Conservation (phyloP, 2,888 invertebrate genomes). For the Cinara cedri region DNA sequence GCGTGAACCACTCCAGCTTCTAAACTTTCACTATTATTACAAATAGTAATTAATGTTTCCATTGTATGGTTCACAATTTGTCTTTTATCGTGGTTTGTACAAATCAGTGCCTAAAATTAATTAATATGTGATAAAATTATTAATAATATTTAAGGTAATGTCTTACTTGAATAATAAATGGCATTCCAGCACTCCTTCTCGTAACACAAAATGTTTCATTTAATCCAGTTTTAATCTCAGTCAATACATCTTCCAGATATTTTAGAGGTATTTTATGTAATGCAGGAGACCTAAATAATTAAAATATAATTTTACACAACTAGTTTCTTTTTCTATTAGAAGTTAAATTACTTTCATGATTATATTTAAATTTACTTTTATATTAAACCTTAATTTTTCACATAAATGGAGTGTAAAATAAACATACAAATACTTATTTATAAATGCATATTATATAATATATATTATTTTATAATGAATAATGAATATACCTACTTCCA, state of each 20-base stretch:
- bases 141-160: not conserved
- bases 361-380: not conserved
- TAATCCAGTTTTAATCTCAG: slow-evolving; percentile 66
- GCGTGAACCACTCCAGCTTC: slow-evolving; percentile 72
- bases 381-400: too few relatives aligned
- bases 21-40: slow-evolving; percentile 64
- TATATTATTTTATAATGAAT: not conserved
- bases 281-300: slow-evolving; percentile 18
- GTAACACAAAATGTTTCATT: slow-evolving; percentile 75
- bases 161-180: slow-evolving; percentile 83
- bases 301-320: too few relatives aligned
- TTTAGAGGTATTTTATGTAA: slow-evolving; percentile 66
- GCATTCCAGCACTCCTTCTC: slow-evolving; percentile 90
- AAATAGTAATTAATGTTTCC: slow-evolving; percentile 64
- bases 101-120: slow-evolving; percentile 73
- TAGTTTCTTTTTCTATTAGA: not conserved
- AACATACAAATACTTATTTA: not conserved
- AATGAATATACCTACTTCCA: slow-evolving; percentile 66
- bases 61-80: slow-evolving; percentile 64
- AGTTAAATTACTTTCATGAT: not conserved
- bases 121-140: not conserved
- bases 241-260: slow-evolving; percentile 72
- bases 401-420: too few relatives aligned
- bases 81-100: slow-evolving; percentile 70
- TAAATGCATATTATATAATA: not conserved